Base-by-base conservation (phyloP, 1,140 invertebrate species). In the Drosophila nebulosa region DNA sequence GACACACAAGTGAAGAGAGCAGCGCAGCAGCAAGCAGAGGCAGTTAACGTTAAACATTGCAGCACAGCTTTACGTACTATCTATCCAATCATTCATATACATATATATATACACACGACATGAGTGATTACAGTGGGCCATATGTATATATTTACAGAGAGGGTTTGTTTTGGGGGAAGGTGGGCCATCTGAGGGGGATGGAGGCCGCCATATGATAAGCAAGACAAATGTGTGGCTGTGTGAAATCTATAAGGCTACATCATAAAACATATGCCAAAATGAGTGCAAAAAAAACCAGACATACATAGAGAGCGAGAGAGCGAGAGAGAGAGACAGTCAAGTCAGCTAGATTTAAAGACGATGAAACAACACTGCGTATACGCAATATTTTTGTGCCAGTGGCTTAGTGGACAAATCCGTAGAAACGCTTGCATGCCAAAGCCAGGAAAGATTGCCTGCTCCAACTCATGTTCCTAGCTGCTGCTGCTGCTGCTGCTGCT, bases 231-330 rank as follows among this genome's bases (percentile, higher is more conserved):
- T 71, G 18, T 46, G 9, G 77, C 66, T 70, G 80, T 78, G 35
- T 69, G 73, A 85, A 86, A 85, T 86, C 81, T 85, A 85, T 80
- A 86, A 85, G 69, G 77, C 77, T 69, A 85, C 74, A 85, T 85
- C 66, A 78, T 85, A 78, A 86, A 80, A 72, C 80, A 80, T 85
- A 74, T 74, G 67, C 68, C 64, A 57, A 64, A 66, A 80, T 59
- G 67, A 66, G 78, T 46, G 39, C 39, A 46, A 46, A 46, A 46
- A 21, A 36, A 4, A 14, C 7, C n/a, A n/a, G n/a, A n/a, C n/a
- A n/a, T n/a, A n/a, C n/a, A n/a, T n/a, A n/a, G n/a, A 12, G 12
- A 36, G n/a, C n/a, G 3, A 14, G 16, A 39, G 4, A 39, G 5
- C 5, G 5, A 18, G 39, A 16, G 5, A 6, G 39, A 21, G 14